Conservation (phyloP, 2,113 vertebrate species). For the Sorex araneus region DNA sequence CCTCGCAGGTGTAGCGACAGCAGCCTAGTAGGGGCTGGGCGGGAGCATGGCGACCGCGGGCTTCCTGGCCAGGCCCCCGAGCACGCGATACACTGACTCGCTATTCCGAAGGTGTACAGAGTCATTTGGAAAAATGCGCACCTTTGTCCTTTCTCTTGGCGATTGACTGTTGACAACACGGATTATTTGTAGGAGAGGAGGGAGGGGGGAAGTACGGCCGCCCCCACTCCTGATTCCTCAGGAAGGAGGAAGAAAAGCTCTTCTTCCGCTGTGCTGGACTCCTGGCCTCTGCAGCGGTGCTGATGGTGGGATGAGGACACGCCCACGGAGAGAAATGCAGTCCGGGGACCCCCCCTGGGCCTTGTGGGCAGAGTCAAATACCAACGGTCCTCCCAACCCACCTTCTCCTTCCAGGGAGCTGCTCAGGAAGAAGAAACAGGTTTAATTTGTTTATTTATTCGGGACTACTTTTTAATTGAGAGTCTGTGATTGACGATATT, state of each 20-base stretch:
- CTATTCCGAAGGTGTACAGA: not conserved
- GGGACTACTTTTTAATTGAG: too few species aligned
- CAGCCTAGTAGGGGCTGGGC: too few species aligned
- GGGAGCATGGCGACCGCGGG: too few species aligned
- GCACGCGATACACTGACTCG: too few species aligned
- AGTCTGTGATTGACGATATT: too few species aligned
- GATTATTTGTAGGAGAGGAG: not conserved
- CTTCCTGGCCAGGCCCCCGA: too few species aligned
- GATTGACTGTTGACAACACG: not conserved
- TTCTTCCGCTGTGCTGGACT: not conserved
- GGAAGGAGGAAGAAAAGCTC: not conserved
- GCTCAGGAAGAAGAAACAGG: not conserved
- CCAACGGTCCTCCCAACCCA: not conserved
- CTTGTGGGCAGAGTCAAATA: not conserved
- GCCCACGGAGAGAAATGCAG: too few species aligned
- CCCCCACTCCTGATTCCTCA: not conserved
- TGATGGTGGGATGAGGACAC: not conserved
- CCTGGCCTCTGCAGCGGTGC: not conserved
- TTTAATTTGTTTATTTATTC: too few species aligned
- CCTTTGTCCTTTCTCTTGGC: not conserved
- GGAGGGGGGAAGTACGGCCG: not conserved
- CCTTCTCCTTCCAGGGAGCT: not conserved
- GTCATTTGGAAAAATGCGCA: not conserved
- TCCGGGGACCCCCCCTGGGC: not conserved
- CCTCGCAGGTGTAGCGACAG: too few species aligned